Conservation (phyloP, 1,140 invertebrate species). For the Amphibalanus amphitrite region DNA sequence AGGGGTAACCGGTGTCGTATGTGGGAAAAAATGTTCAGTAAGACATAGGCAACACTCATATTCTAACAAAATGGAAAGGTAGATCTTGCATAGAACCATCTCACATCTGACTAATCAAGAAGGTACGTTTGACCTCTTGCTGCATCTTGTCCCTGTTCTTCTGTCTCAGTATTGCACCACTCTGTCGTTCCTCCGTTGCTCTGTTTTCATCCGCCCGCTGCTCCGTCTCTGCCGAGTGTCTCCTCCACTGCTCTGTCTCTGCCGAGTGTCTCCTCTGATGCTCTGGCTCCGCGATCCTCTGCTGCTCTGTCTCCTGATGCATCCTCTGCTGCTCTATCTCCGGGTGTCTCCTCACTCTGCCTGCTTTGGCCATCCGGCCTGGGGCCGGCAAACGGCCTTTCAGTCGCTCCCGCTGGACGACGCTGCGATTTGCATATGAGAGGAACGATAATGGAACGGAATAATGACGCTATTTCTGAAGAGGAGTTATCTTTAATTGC, state of each 20-base stretch:
- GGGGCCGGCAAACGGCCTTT: neutral
- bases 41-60: no score
- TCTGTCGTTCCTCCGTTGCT: neutral
- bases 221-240: neutral
- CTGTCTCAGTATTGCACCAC: neutral
- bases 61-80: no score
- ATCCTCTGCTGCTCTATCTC: neutral
- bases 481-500: slow-evolving; percentile 1
- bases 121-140: no score
- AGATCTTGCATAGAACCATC: no score
- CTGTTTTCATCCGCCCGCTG: neutral
- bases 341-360: neutral
- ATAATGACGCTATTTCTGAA: neutral
- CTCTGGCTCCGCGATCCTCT: neutral
- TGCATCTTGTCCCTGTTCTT: no score
- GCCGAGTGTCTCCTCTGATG: neutral
- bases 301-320: no score
- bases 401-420: neutral
- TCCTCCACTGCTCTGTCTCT: no score
- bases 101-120: no score
- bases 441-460: neutral
- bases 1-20: no score
- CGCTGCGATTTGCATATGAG: neutral
- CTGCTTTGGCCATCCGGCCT: no score
- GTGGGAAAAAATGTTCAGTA: no score